Conservation (phyloP, 37 sponge, comb jelly and placozoan genomes). For the Halisarca cf. caerulea region DNA sequence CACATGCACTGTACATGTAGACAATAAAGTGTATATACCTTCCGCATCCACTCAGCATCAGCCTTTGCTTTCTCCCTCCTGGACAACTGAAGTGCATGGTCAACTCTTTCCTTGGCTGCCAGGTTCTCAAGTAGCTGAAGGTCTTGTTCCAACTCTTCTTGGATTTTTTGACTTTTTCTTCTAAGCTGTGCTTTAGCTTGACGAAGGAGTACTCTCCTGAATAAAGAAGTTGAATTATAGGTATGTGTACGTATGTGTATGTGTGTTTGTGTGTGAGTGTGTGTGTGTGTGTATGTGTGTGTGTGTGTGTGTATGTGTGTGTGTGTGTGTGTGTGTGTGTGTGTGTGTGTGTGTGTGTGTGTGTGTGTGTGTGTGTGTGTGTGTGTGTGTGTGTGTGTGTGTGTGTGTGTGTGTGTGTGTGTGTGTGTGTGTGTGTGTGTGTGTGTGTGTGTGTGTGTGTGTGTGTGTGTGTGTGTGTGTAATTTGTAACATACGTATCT, state of each 20-base stretch:
- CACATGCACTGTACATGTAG: not conserved
- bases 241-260: not conserved
- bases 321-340: not conserved
- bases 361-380: too few relatives aligned
- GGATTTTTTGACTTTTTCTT: constrained; percentile 79
- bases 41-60: constrained; percentile 89
- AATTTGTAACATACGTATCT: too few relatives aligned
- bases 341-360: not conserved
- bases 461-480: too few relatives aligned
- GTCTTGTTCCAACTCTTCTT: constrained; percentile 91
- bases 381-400: too few relatives aligned
- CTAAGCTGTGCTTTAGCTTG: constrained; percentile 85
- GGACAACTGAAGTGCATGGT: constrained; percentile 47
- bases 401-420: too few relatives aligned
- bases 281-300: not conserved
- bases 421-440: too few relatives aligned
- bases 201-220: constrained; percentile 63
- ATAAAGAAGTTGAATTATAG: not conserved
- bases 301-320: not conserved
- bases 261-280: not conserved
- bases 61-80: constrained; percentile 79
- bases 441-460: too few relatives aligned
- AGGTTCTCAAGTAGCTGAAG: constrained; percentile 78
- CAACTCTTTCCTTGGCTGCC: constrained; percentile 60
- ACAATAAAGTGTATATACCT: constrained; percentile 39